These are phyloP conservation scores for Patiria pectinifera DNA, from an alignment of 53 echinoderm and acorn worm species.

Conservation along the genomic window DNA sequence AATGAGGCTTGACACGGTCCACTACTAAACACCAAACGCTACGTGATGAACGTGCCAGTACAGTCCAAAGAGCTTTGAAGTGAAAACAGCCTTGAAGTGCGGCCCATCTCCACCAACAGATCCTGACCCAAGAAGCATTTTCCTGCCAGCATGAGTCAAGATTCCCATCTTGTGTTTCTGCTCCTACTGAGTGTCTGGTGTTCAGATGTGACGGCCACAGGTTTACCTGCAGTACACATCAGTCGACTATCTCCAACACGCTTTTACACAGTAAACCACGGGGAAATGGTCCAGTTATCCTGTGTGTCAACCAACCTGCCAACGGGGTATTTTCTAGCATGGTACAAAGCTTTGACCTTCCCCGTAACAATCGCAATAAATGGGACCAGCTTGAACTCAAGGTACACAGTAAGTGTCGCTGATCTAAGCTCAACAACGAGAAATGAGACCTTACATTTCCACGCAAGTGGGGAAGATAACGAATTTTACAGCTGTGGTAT, in stretches of 20 bases:
- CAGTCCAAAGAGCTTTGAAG: too few species aligned
- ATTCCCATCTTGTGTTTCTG: not conserved
- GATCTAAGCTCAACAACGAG: not conserved
- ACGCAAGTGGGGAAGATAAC: not conserved
- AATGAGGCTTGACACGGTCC: too few species aligned
- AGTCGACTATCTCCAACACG: not conserved
- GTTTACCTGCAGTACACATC: not conserved
- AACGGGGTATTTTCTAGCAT: not conserved
- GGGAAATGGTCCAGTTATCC: conserved; percentile 8
- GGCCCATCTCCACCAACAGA: too few species aligned
- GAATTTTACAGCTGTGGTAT: not conserved
- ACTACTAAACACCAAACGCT: too few species aligned
- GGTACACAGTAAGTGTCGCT: not conserved
- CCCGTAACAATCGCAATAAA: not conserved
- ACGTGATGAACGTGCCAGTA: too few species aligned
- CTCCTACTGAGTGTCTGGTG: conserved; percentile 19
- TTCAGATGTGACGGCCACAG: not conserved
- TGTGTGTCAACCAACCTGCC: conserved; percentile 5
- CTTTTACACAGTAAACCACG: not conserved
- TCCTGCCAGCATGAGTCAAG: not conserved
- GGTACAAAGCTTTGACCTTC: not conserved
- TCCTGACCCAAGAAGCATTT: not conserved
- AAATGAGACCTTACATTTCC: not conserved
- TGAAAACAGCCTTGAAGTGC: too few species aligned
- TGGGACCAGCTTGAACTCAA: not conserved